A percentile compares a stretch with the other conserved stretches of the same genome.
phyloP scores from a whole-genome alignment of 37 sponge, comb jelly and placozoan species.

The Mnemiopsis leidyi region DNA sequence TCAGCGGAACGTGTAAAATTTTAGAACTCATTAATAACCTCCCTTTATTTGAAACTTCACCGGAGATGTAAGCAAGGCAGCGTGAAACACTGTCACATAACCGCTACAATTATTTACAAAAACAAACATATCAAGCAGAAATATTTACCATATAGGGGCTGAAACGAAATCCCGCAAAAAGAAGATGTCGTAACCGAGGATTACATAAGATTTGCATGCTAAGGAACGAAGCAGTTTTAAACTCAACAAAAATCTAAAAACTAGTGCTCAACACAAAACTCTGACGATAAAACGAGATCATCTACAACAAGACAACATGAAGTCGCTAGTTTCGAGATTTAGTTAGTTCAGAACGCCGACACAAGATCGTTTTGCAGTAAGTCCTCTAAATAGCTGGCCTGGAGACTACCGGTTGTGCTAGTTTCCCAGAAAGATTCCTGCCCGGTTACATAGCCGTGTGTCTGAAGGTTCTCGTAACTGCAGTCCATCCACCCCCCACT shows the following conservation, averaged over 20 bases:
- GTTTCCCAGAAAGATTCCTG: background rate
- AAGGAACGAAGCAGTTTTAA: background rate
- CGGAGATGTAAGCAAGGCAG: too few species aligned
- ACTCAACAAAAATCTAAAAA: background rate
- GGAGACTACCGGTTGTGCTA: background rate
- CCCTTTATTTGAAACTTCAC: too few species aligned
- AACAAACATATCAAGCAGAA: background rate
- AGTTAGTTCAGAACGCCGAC: constrained; percentile 62
- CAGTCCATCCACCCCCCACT: constrained; percentile 25
- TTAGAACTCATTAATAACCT: too few species aligned
- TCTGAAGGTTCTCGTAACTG: background rate
- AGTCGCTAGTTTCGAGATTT: too few species aligned
- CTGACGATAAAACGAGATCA: background rate
- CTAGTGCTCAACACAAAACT: background rate
- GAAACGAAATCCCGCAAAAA: background rate
- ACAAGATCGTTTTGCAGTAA: constrained; percentile 61
- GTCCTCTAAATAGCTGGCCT: constrained; percentile 54
- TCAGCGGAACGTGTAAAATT: too few species aligned
- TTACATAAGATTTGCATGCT: too few species aligned
- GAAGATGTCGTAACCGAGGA: background rate
- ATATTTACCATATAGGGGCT: background rate
- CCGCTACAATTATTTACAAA: too few species aligned
- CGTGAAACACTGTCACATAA: too few species aligned
- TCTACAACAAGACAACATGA: too few species aligned
- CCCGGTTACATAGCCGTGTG: background rate